Percentiles rank a stretch among this genome's conserved stretches.
Conservation (phyloP, 2,797 vertebrate species). For the Melanitta fusca region DNA sequence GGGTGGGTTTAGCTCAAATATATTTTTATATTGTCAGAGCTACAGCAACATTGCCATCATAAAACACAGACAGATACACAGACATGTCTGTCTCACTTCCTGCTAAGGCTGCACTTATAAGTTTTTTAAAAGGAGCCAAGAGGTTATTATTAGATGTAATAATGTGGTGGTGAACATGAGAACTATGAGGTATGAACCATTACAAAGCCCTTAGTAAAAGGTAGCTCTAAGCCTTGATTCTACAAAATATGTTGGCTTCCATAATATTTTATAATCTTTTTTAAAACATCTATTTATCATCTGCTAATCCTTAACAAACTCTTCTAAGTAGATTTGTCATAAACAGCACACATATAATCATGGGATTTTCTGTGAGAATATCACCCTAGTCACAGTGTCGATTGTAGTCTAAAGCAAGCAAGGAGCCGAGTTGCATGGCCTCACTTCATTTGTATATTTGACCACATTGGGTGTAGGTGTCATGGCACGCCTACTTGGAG, state of each 20-base stretch:
- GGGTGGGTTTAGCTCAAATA: background rate
- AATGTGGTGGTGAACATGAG: background rate
- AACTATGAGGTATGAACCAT: background rate
- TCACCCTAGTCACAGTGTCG: background rate
- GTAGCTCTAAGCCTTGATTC: background rate
- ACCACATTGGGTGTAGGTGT: background rate
- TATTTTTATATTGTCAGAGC: conserved; percentile 41
- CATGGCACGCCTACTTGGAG: background rate
- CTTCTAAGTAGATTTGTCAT: background rate
- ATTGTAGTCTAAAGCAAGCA: background rate
- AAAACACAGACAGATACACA: conserved; percentile 34
- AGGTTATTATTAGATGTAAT: conserved; percentile 5
- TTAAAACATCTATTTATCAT: background rate
- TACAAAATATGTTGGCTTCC: background rate
- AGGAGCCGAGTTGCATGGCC: background rate
- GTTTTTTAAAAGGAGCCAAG: conserved; percentile 31
- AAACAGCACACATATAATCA: background rate
- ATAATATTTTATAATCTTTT: background rate
- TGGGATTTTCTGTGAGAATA: background rate
- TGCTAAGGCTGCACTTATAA: conserved; percentile 1
- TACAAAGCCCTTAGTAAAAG: background rate
- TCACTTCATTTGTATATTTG: background rate
- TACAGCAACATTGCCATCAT: conserved; percentile 26
- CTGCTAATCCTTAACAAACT: background rate
- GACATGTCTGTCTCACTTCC: conserved; percentile 49